Evolutionary conservation across 2,888 invertebrate genomes (phyloP).

Genomic region (Exocentrus adspersus): DNA sequence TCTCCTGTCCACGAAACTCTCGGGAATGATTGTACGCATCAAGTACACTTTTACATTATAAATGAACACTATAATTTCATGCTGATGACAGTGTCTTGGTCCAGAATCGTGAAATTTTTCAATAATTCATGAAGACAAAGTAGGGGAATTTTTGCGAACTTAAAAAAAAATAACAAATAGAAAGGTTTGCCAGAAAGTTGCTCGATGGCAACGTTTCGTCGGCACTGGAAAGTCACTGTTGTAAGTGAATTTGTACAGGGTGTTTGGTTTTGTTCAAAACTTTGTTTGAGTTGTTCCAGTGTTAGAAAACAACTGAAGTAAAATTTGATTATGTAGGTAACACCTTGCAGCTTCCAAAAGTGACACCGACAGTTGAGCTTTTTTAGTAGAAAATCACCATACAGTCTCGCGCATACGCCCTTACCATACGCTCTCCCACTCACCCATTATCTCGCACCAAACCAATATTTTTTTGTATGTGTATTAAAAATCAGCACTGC

Average conservation of each 20-base stretch:
- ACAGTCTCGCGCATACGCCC: neutral
- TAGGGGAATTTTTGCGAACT: slow-evolving; percentile 17
- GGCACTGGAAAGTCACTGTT: neutral
- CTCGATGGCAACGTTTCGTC: neutral
- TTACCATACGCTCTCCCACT: neutral
- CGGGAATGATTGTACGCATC: slow-evolving; percentile 36
- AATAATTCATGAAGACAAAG: slow-evolving; percentile 23
- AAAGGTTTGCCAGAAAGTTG: slow-evolving; percentile 1
- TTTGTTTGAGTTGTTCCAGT: too few relatives aligned
- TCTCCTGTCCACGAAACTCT: slow-evolving; percentile 25
- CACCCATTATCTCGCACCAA: neutral
- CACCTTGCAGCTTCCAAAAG: neutral
- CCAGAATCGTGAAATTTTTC: slow-evolving; percentile 34
- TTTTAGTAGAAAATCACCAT: slow-evolving; percentile 2
- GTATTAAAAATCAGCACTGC: neutral
- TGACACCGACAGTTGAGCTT: slow-evolving; percentile 6
- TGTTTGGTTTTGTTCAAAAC: neutral
- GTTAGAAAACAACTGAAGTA: too few relatives aligned
- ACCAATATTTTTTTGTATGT: neutral
- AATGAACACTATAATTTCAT: slow-evolving; percentile 37
- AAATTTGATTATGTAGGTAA: too few relatives aligned
- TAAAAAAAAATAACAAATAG: slow-evolving; percentile 22
- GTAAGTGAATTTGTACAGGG: neutral
- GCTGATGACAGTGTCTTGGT: slow-evolving; percentile 36
- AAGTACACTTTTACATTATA: slow-evolving; percentile 28